Conservation (phyloP, 2,797 vertebrate species). For the Ciconia nigra region DNA sequence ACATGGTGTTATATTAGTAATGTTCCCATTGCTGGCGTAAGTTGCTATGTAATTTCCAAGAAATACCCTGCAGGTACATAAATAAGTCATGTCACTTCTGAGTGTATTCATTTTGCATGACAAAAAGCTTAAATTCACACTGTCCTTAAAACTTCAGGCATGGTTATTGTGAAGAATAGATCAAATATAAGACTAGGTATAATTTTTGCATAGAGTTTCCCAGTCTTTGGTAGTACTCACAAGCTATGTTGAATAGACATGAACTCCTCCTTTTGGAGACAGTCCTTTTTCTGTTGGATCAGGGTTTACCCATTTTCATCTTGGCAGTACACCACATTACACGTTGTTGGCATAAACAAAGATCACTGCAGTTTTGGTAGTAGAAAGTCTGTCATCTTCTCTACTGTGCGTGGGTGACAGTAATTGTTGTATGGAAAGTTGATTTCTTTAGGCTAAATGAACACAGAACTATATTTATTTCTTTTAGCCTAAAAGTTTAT, state of each 20-base stretch:
- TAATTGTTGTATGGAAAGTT: not conserved
- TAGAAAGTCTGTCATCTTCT: not conserved
- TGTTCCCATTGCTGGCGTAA: slow-evolving; percentile 32
- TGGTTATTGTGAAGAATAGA: not conserved
- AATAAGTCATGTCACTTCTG: slow-evolving; percentile 46
- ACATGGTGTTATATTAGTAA: slow-evolving; percentile 47
- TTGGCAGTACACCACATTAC: not conserved
- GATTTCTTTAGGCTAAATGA: not conserved
- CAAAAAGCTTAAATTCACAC: slow-evolving; percentile 24
- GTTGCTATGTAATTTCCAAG: slow-evolving; percentile 46
- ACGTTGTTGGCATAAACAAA: not conserved
- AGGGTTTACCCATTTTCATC: not conserved
- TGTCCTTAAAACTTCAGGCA: not conserved
- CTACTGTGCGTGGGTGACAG: not conserved
- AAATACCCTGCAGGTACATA: slow-evolving; percentile 51
- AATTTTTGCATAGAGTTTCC: not conserved
- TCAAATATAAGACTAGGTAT: not conserved
- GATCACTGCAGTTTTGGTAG: not conserved
- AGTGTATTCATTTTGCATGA: slow-evolving; percentile 32
- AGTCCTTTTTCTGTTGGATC: not conserved
- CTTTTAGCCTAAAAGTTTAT: too few species aligned
- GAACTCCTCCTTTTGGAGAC: not conserved
- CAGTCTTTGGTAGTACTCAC: not conserved
- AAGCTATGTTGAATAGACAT: not conserved
- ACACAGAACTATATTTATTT: too few species aligned